phyloP scores from a whole-genome alignment of 2,797 vertebrate species.

The Lemur catta region DNA sequence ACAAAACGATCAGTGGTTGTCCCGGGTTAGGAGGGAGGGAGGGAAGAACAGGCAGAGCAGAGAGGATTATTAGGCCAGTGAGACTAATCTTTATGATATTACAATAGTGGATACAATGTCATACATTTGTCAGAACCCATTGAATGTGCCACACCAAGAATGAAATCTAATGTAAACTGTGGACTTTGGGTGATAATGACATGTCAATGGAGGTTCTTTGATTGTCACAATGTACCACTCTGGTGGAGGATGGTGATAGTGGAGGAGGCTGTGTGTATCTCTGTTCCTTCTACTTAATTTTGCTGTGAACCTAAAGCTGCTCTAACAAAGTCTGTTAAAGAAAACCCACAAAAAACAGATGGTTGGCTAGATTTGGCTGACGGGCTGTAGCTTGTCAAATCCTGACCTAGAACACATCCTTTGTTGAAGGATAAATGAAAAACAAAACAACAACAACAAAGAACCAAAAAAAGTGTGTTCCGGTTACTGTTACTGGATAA shows the following conservation, averaged over 20 bases:
- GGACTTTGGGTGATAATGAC: not conserved
- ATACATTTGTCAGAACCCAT: not conserved
- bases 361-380: not conserved
- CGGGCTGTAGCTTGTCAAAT: not conserved
- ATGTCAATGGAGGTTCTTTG: not conserved
- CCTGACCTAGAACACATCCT: not conserved
- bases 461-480: not conserved
- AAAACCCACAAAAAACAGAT: not conserved
- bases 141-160: not conserved
- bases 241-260: not conserved
- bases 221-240: not conserved
- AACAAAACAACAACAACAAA: not conserved
- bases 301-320: not conserved
- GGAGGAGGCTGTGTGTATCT: not conserved
- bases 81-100: not conserved
- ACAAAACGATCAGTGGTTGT: not conserved
- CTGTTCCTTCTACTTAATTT: not conserved
- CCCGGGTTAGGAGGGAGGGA: not conserved
- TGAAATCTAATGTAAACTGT: not conserved
- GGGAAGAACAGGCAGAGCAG: not conserved
- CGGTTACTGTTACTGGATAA: not conserved
- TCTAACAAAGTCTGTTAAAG: not conserved
- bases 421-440: not conserved
- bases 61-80: not conserved
- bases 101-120: not conserved